Base-by-base conservation (phyloP, 2,797 vertebrate species). In the Crenichthys baileyi region DNA sequence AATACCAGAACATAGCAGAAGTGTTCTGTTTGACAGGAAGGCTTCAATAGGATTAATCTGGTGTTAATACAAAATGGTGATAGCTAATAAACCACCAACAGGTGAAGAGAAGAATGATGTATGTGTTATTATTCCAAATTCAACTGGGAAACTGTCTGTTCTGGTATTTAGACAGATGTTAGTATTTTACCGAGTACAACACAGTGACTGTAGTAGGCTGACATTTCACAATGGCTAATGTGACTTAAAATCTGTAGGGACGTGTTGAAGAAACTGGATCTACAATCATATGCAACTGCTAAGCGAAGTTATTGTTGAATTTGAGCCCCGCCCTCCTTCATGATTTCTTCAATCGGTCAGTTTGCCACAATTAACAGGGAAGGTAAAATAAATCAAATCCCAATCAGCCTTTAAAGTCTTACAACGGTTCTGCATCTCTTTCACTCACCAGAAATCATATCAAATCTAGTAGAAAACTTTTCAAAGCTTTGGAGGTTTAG, bases 21-120 rank as follows among this genome's bases (percentile, higher is more conserved):
- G 60, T 76, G 85, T 73, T 85, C 55, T 53, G 55, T 82, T 72
- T 61, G 56, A 79, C 73, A 48, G 56, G 74, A 48, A 39, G 44
- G 73, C 56, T 79, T 72, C 74, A 81, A 81, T 78, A 60, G 58
- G 39, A 80, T 81, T 53, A 79, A 79, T 51, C 31, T 29, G 31
- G 5, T 6, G 39, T 72, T 20, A 26, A 65, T 15, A 73, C 7
- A 1, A 73, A 36, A 29, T 7, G 53, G 70, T 31, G 22, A 73
- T 26, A 67, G 41, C 7, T 31, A 67, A 73, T 36, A 67, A 44
- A 73, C 20, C 77, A 65, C n/a, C n/a, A 56, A 53, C 61, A 24
- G 61, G 50, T 72, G 24, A 67, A 4, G 50, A 31, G 18, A 78
- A 63, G 13, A 41, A 31, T 24, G 48, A 55, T 44, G 11, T 13